These are phyloP conservation scores for Leucosticte australis DNA, from an alignment of 2,113 vertebrate species.

Conservation along the genomic window DNA sequence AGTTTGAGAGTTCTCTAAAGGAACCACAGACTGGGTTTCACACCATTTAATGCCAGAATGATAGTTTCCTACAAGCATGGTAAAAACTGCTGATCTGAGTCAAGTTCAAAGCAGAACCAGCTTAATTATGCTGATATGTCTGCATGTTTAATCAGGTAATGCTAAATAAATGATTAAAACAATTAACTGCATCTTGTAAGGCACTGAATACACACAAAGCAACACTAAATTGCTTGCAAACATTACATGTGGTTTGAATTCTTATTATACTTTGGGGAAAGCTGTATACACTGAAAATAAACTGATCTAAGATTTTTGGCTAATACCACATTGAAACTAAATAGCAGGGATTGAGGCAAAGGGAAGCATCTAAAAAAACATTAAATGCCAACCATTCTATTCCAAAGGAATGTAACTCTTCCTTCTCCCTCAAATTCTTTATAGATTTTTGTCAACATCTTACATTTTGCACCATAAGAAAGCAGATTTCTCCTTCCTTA, in stretches of 20 bases:
- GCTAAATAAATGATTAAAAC: constrained; percentile 18
- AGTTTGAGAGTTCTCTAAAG: neutral
- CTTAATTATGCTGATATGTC: neutral
- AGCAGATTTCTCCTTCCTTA: neutral
- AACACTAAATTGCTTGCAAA: neutral
- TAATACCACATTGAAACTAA: neutral
- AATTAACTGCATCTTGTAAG: constrained; percentile 17
- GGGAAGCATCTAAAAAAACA: neutral
- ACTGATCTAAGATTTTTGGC: neutral
- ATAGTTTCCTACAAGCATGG: neutral
- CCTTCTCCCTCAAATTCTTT: neutral
- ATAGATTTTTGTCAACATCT: neutral
- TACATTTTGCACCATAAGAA: neutral
- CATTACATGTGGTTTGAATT: neutral
- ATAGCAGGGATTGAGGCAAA: neutral
- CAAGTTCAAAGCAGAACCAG: neutral
- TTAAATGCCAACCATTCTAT: neutral
- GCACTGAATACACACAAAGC: neutral
- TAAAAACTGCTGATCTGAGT: neutral
- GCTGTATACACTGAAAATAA: neutral
- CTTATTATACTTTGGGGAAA: neutral
- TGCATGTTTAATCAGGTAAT: constrained; percentile 13
- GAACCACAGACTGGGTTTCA: neutral
- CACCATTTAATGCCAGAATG: neutral
- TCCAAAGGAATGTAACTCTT: neutral